A percentile compares a stretch with the other conserved stretches of the same genome.
Conservation (phyloP, 2,113 vertebrate species). For the Platycercus adscitus region DNA sequence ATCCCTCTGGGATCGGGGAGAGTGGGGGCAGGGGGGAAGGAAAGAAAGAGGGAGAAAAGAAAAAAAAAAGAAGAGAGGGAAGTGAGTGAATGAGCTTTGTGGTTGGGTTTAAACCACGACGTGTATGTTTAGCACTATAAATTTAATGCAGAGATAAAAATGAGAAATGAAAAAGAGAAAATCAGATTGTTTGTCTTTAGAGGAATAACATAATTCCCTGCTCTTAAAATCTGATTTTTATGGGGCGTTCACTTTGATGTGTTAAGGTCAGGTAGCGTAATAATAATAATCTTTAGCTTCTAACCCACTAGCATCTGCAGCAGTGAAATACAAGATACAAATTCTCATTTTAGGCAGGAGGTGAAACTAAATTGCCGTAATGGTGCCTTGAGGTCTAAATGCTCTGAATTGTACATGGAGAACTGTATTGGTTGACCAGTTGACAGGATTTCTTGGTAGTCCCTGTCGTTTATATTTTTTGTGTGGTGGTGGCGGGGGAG, state of each 20-base stretch:
- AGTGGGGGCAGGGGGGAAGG: no score
- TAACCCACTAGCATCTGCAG: neutral
- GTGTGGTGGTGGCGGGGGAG: fast-evolving
- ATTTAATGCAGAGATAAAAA: neutral
- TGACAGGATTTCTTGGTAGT: neutral
- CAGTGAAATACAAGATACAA: neutral
- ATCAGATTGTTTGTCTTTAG: neutral
- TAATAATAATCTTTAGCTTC: neutral
- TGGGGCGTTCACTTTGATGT: neutral
- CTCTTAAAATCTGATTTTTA: neutral
- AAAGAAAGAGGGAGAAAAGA: no score
- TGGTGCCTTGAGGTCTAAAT: neutral
- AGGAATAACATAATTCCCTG: neutral
- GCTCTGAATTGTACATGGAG: neutral
- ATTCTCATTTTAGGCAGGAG: neutral
- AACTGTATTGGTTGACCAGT: neutral
- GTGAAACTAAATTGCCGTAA: neutral
- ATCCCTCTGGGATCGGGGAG: no score
- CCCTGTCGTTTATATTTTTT: fast-evolving
- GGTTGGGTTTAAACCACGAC: no score
- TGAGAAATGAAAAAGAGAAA: neutral
- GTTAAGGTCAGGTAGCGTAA: neutral
- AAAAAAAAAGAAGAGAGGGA: no score
- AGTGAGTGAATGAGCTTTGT: no score
- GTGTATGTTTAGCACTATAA: neutral